These are phyloP conservation scores for Thalassophryne amazonica DNA, from an alignment of 2,797 vertebrate genomes.

Conservation along the genomic window DNA sequence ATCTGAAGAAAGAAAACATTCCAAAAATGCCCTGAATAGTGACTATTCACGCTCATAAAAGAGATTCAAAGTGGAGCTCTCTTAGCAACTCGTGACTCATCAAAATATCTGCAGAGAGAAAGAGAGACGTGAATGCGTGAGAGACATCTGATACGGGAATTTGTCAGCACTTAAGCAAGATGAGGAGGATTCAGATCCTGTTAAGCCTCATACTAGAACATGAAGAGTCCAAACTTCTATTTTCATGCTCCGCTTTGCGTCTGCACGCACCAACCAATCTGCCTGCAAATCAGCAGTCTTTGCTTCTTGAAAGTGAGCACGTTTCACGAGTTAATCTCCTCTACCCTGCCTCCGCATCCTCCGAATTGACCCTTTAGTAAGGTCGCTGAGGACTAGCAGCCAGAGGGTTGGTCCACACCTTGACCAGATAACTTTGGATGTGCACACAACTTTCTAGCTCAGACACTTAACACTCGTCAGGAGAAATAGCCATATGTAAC, in stretches of 20 bases:
- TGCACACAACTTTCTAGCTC: background rate
- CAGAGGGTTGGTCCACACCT: slow-evolving; percentile 7
- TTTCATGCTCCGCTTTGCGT: slow-evolving; percentile 13
- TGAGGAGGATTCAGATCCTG: slow-evolving; percentile 10
- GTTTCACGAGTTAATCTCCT: slow-evolving; percentile 10
- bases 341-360: background rate
- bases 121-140: background rate
- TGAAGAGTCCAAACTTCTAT: slow-evolving; percentile 10
- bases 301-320: slow-evolving; percentile 12
- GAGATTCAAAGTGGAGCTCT: slow-evolving; percentile 30
- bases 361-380: slow-evolving; percentile 44
- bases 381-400: slow-evolving; percentile 23
- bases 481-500: too few relatives aligned
- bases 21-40: slow-evolving; percentile 64
- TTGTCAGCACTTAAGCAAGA: slow-evolving; percentile 24
- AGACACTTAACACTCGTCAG: background rate
- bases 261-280: slow-evolving; percentile 3
- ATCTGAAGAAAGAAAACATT: slow-evolving; percentile 77
- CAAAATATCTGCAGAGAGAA: slow-evolving; percentile 37
- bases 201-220: slow-evolving; percentile 7
- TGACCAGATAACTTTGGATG: background rate
- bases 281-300: slow-evolving; percentile 8
- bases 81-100: slow-evolving; percentile 46
- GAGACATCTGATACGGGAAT: slow-evolving; percentile 30
- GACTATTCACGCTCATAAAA: slow-evolving; percentile 67